phyloP scores from a whole-genome alignment of 2,797 vertebrate genomes.

The Odontamblyopus rebecca region DNA sequence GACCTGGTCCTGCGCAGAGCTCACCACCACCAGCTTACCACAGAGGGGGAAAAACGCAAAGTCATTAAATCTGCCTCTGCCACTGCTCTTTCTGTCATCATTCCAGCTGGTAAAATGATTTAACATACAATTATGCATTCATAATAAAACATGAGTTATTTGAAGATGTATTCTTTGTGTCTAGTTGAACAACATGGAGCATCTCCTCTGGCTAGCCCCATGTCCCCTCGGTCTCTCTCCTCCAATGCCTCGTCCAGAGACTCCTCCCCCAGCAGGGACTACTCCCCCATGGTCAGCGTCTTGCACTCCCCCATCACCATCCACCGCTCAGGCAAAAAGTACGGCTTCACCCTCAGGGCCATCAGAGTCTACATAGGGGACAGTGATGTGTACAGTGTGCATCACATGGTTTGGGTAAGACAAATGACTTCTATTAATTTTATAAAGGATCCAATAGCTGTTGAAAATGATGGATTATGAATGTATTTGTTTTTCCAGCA shows the following conservation, averaged over 20 bases:
- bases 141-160: neutral
- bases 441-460: neutral
- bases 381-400: constrained; percentile 90
- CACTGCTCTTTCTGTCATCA: constrained; percentile 89
- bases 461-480: neutral
- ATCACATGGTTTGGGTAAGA: constrained; percentile 93
- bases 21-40: constrained; percentile 84
- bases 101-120: constrained; percentile 82
- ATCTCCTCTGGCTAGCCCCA: constrained; percentile 89
- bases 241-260: constrained; percentile 90
- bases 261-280: constrained; percentile 89
- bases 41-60: constrained; percentile 84
- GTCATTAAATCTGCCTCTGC: constrained; percentile 92
- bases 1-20: constrained; percentile 86
- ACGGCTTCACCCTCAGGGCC: constrained; percentile 89
- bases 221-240: constrained; percentile 88
- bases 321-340: constrained; percentile 90
- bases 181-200: constrained; percentile 87
- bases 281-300: constrained; percentile 83
- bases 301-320: constrained; percentile 88
- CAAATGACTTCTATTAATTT: neutral
- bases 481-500: constrained; percentile 76
- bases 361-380: constrained; percentile 93
- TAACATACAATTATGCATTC: neutral
- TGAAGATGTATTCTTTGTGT: neutral